Evolutionary conservation across 1,140 invertebrate genomes (phyloP), one percentile per base, ranked within the genome.

Genomic region (Berghia stephanieae): DNA sequence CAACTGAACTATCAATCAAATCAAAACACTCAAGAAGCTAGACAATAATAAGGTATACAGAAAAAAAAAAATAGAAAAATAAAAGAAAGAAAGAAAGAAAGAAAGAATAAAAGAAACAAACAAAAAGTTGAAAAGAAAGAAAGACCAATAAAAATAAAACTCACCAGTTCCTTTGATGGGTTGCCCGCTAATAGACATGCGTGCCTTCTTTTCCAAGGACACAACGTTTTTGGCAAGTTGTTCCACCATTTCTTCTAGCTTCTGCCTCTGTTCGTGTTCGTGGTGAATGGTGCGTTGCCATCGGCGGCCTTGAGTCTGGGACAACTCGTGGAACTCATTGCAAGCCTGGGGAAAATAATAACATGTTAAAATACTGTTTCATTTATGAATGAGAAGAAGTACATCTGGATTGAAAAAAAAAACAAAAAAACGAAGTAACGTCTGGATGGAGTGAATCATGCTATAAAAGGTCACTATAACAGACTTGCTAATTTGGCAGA

Each of bases 191-290:
- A 88, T 78, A 13, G 86, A 85, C 77, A 86, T 87, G 52, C 87
- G 83, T 27, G 87, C 88, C 79, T 89, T 85, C 38, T 88, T 93
- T 87, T 98, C 96, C 74, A 99, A 91, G 80, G 95, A 94, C 38
- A 96, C 96, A 87, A 99, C 97, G 88, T 99, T 98, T 80, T 96
- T 93, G 1, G 98, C 98, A 63, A 99, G 91, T 83, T 98, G 96
- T 88, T 99, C 98, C 3, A 99, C 95, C 90, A 99, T 96, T 85
- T 98, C 96, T 89, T 99, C 97, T 57, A 99, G 90, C n/a, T 95
- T 92, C 82, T 94, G 91, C 82, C 97, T 93, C 90, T 99, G 96
- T 80, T 99, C 97, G 2, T 97, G 93, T 86, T 99, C 98, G 87
- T 98, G 95, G 80, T 98, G 94, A 68, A 99, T 89, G 86, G 96